phyloP scores from a whole-genome alignment of 2,888 invertebrate genomes.

The Lepidochitona cinerea region DNA sequence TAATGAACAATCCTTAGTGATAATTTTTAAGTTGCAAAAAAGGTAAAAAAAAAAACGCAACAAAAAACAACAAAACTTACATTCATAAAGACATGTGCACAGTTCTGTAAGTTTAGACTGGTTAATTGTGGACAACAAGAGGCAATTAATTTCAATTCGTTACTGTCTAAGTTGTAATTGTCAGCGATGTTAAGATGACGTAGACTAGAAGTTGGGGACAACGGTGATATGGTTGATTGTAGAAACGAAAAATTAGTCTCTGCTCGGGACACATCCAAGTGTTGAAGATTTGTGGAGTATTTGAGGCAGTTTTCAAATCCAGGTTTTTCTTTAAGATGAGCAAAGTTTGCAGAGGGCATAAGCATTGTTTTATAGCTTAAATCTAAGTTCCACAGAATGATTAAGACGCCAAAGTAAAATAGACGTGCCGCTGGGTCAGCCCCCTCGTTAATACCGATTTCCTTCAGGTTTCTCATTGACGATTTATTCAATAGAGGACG shows the following conservation, averaged over 20 bases:
- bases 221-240: conserved; percentile 30
- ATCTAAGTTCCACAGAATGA: conserved; percentile 53
- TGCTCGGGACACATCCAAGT: conserved; percentile 50
- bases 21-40: background rate
- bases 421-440: conserved; percentile 65
- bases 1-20: background rate
- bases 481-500: conserved; percentile 60
- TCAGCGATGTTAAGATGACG: conserved; percentile 58
- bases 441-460: conserved; percentile 60
- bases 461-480: conserved; percentile 51
- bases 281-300: conserved; percentile 37
- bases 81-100: background rate
- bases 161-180: conserved; percentile 45
- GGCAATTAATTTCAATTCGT: conserved; percentile 51
- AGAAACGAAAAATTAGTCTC: conserved; percentile 31
- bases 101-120: conserved; percentile 52
- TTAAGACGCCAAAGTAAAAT: conserved; percentile 65
- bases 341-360: conserved; percentile 57
- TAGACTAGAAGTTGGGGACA: conserved; percentile 36
- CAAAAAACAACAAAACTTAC: background rate
- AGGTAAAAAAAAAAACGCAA: background rate
- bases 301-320: conserved; percentile 46
- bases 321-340: conserved; percentile 43
- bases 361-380: conserved; percentile 49
- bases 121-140: conserved; percentile 54